Evolutionary conservation across 1,140 invertebrate genomes (phyloP).

Genomic region (Agrypnia vestita): DNA sequence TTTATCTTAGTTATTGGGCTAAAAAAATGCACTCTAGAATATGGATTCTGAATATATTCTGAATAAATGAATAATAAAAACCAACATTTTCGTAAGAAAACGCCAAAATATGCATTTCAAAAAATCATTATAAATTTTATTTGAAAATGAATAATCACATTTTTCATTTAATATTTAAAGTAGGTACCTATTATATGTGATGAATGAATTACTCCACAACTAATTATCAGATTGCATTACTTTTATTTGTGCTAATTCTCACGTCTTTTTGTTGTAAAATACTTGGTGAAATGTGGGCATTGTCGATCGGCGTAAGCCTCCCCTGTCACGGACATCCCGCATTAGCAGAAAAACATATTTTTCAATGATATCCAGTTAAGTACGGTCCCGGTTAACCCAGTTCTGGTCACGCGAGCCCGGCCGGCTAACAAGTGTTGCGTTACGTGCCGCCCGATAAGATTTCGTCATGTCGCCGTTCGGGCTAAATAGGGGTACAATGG

Average conservation of each 20-base stretch:
- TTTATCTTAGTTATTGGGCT: no score
- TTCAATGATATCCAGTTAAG: not conserved
- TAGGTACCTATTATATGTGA: no score
- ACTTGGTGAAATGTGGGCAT: constrained; percentile 22
- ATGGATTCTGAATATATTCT: no score
- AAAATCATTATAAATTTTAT: no score
- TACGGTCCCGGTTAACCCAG: constrained; percentile 43
- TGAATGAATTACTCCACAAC: no score
- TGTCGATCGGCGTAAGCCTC: not conserved
- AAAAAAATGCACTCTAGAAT: no score
- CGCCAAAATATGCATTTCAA: no score
- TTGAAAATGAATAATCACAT: no score
- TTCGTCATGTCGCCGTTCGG: constrained; percentile 48
- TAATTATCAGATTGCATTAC: no score
- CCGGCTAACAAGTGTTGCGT: constrained; percentile 54
- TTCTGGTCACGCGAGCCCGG: constrained; percentile 45
- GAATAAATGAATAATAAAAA: no score
- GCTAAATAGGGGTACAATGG: constrained; percentile 7
- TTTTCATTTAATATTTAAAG: no score
- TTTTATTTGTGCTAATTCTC: not conserved
- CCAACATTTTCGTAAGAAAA: no score
- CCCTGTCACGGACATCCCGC: constrained; percentile 26
- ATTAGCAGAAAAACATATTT: constrained; percentile 38
- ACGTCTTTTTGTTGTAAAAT: constrained; percentile 21
- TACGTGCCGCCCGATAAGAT: constrained; percentile 58